Evolutionary conservation across 1,140 invertebrate species (phyloP).

Genomic region (Ceratosolen solmsi): DNA sequence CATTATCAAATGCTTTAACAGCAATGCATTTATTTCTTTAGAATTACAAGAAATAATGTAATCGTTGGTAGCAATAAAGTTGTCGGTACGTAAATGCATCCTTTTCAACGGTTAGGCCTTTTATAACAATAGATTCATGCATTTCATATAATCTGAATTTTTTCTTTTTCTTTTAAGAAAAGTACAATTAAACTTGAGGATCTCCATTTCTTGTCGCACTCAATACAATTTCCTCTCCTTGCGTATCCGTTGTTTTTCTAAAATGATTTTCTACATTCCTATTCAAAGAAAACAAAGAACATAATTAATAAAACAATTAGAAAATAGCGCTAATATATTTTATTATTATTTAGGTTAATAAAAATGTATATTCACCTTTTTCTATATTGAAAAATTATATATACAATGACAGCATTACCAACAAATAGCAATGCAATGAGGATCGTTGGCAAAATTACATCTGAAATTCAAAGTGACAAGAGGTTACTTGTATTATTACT

Average conservation of each 20-base stretch:
- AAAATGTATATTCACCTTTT: constrained; percentile 74
- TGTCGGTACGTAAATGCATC: background rate
- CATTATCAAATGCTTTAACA: constrained; percentile 29
- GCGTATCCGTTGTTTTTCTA: constrained; percentile 62
- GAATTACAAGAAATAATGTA: background rate
- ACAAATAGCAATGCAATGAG: constrained; percentile 78
- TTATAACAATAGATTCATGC: background rate
- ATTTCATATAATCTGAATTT: no score
- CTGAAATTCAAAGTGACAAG: constrained; percentile 70
- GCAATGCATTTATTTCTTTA: constrained; percentile 2
- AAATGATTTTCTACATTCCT: constrained; percentile 49
- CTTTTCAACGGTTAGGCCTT: constrained; percentile 25
- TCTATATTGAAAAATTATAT: constrained; percentile 79
- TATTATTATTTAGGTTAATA: background rate
- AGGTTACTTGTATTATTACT: no score
- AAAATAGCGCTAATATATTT: constrained; percentile 36
- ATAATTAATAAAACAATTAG: constrained; percentile 30
- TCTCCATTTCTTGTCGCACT: constrained; percentile 54
- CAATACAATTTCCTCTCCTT: constrained; percentile 63
- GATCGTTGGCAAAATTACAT: constrained; percentile 77
- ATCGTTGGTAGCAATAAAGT: background rate
- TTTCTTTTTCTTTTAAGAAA: no score
- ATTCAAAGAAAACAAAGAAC: constrained; percentile 8
- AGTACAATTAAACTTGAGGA: constrained; percentile 61
- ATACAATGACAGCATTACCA: constrained; percentile 79